Evolutionary conservation across 2,113 vertebrate species (phyloP), one percentile per base, ranked within the genome.

Genomic region (Paraplagusia blochii): DNA sequence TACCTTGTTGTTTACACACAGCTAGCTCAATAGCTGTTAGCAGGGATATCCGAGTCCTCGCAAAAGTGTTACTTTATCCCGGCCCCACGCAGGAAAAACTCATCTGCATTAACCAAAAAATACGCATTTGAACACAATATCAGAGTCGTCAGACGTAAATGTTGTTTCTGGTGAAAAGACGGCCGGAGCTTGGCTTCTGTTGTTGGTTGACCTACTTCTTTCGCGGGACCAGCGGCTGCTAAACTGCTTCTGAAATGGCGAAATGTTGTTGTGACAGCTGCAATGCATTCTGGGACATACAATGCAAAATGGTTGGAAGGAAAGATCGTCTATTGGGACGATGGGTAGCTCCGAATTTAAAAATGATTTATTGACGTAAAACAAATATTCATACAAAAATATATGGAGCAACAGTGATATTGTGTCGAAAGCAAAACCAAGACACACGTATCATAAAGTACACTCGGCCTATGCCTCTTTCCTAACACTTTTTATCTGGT

Each of bases 181-280:
- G 3, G 5, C 10, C 44, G n/a, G 14, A 19, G 12, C 1, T 7
- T 3, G 9, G 13, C 2, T n/a, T 36, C 74, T 49, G 39, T 15
- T 61, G 34, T 48, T 6, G 1, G 38, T 33, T 87, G 81, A 90
- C 88, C 83, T 53, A 81, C 45, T 84, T 87, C 72, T 44, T 58
- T 49, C 45, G 63, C 60, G 34, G 57, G 65, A 76, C 58, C 75
- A 54, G 46, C 0, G 8, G 18, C 51, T 50, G 74, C 57, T 56
- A 6, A 4, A 29, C 1, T 13, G 50, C 16, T 1, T 29, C 74
- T 69, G 85, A 88, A 90, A 91, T 90, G 90, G 89, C 89, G 90
- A 81, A 69, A 66, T 75, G 83, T 87, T 87, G 85, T 88, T 85
- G 79, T 84, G 70, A 82, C 62, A 46, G 69, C 15, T 44, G 65